Percentiles rank a stretch among this genome's conserved stretches.
phyloP scores from a whole-genome alignment of 2,113 vertebrate species.

The Copsychus sechellarum region DNA sequence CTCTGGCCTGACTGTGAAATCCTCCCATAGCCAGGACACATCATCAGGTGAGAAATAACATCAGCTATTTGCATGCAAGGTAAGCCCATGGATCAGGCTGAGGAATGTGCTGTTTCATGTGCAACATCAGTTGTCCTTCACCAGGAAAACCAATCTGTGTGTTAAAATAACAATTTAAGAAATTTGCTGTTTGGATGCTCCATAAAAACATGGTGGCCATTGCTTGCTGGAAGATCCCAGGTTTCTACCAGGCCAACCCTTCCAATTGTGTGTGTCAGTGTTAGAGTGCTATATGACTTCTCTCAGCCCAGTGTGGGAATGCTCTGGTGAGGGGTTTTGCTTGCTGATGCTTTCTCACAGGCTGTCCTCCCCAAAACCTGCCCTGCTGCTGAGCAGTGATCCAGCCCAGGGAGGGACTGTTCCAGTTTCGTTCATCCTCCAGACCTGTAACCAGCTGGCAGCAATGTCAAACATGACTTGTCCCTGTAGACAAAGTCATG shows the following conservation, averaged over 20 bases:
- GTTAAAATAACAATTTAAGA: neutral
- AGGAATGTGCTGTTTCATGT: neutral
- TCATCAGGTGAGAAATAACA: neutral
- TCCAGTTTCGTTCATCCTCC: neutral
- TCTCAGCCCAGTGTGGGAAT: fast-evolving
- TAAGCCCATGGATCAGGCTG: neutral
- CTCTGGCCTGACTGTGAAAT: neutral
- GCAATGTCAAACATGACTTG: constrained; percentile 3
- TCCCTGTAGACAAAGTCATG: constrained; percentile 9
- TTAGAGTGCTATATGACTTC: neutral
- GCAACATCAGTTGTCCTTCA: neutral
- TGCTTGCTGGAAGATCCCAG: neutral
- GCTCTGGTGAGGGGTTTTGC: neutral
- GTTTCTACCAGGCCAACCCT: neutral
- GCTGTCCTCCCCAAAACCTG: neutral
- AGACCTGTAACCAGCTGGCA: constrained; percentile 23
- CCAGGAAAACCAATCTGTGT: fast-evolving
- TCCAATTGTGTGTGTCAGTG: neutral
- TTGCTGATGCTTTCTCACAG: neutral
- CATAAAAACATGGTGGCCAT: neutral
- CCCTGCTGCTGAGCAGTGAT: fast-evolving
- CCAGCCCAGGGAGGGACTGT: neutral
- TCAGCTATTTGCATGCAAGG: neutral
- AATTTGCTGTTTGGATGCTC: neutral
- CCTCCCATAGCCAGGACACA: neutral